phyloP scores from a whole-genome alignment of 2,113 vertebrate species.

The Tapirus terrestris region DNA sequence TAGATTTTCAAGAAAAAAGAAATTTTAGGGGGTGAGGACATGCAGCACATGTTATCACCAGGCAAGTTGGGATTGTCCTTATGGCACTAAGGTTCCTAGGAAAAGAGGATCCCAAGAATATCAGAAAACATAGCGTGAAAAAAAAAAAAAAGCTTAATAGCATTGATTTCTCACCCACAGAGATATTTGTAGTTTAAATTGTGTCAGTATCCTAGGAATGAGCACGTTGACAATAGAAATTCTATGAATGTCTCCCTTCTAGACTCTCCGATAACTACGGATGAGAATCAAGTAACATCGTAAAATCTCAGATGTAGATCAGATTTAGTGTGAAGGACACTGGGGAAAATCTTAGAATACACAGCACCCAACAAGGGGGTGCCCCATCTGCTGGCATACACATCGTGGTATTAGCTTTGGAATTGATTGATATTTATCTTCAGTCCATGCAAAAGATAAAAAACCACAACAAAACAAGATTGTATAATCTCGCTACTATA shows the following conservation, averaged over 20 bases:
- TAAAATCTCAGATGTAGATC: neutral
- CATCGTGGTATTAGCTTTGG: neutral
- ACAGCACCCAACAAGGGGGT: neutral
- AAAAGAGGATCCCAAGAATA: neutral
- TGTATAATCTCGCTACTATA: neutral
- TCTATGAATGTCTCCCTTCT: neutral
- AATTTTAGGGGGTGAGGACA: neutral
- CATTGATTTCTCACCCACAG: neutral
- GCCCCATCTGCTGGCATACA: neutral
- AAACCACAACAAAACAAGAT: neutral
- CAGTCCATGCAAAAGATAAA: neutral
- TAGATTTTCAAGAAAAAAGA: neutral
- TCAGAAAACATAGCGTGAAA: neutral
- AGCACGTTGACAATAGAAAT: neutral
- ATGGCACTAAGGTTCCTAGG: neutral
- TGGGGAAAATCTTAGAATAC: neutral
- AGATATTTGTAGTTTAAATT: neutral
- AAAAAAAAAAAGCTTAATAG: neutral
- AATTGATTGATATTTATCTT: neutral
- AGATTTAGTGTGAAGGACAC: neutral
- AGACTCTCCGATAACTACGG: neutral
- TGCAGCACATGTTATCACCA: neutral
- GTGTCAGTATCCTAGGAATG: neutral
- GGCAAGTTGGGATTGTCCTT: neutral
- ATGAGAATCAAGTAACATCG: neutral